Conservation (phyloP, 2,888 invertebrate genomes). For the Villa cingulata region DNA sequence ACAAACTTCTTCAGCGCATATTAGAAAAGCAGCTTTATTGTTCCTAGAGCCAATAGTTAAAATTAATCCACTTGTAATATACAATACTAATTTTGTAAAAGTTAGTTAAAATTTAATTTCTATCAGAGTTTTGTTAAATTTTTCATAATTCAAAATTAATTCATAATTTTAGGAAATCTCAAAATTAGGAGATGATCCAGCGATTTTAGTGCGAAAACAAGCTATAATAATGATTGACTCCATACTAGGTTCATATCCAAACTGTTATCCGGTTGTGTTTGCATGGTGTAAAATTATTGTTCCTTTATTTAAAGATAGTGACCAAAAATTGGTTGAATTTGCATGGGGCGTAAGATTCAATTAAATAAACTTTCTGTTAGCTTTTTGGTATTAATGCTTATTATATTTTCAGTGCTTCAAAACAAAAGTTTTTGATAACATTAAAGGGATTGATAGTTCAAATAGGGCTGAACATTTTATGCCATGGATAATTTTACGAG, state of each 20-base stretch:
- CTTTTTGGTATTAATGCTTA: background rate
- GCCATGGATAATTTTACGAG: conserved; percentile 32
- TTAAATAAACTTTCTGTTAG: background rate
- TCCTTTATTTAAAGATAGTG: conserved; percentile 28
- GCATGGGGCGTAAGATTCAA: conserved; percentile 16
- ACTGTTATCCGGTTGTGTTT: conserved; percentile 30
- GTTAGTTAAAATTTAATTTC: conserved; percentile 11
- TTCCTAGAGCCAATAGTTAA: conserved; percentile 26
- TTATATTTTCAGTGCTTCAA: conserved; percentile 25
- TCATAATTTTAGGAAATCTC: conserved; percentile 20
- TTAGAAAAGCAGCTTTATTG: conserved; percentile 27
- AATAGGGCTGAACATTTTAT: conserved; percentile 30
- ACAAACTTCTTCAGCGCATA: conserved; percentile 21
- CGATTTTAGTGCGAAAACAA: conserved; percentile 27
- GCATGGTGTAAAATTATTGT: conserved; percentile 31
- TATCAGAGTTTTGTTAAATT: background rate
- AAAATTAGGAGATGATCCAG: conserved; percentile 22
- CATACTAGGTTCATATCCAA: conserved; percentile 25
- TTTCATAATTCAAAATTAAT: background rate
- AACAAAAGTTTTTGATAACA: conserved; percentile 26
- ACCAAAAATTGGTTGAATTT: conserved; percentile 24
- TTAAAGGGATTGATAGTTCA: conserved; percentile 28
- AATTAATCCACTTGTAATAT: conserved; percentile 28
- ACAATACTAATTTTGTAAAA: conserved; percentile 29
- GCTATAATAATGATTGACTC: conserved; percentile 25